phyloP scores from a whole-genome alignment of 2,113 vertebrate genomes.

The Odocoileus virginianus region DNA sequence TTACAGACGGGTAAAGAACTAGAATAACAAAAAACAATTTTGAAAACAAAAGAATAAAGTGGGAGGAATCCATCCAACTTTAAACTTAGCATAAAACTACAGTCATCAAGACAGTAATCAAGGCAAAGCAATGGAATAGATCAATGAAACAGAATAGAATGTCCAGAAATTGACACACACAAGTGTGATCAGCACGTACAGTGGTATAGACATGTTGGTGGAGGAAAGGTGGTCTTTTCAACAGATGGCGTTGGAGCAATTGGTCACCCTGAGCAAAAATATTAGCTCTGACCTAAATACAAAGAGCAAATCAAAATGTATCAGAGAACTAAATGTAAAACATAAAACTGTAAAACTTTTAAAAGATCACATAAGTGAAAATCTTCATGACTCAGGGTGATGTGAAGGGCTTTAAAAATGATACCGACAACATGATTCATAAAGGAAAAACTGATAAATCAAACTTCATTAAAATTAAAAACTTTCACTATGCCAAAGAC shows the following conservation, averaged over 20 bases:
- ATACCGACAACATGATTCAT: background rate
- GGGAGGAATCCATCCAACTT: background rate
- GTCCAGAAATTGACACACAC: background rate
- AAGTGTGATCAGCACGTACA: background rate
- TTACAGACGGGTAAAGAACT: background rate
- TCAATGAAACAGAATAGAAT: background rate
- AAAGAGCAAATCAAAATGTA: background rate
- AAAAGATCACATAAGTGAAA: background rate
- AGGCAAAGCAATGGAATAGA: background rate
- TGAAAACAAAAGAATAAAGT: background rate
- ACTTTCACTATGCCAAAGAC: background rate
- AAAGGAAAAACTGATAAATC: background rate
- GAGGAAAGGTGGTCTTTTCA: background rate
- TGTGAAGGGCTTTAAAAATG: background rate
- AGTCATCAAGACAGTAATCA: background rate
- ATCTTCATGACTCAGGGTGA: background rate
- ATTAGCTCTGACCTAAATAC: background rate
- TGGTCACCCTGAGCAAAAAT: background rate
- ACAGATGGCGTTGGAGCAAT: background rate
- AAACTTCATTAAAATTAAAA: background rate
- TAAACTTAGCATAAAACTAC: background rate
- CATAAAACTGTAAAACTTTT: background rate
- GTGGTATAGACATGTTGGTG: background rate
- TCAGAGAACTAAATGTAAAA: background rate
- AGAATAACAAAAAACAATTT: background rate